Evolutionary conservation across 1,140 invertebrate genomes (phyloP), one percentile per base, ranked within the genome.

Genomic region (Pissodes strobi): DNA sequence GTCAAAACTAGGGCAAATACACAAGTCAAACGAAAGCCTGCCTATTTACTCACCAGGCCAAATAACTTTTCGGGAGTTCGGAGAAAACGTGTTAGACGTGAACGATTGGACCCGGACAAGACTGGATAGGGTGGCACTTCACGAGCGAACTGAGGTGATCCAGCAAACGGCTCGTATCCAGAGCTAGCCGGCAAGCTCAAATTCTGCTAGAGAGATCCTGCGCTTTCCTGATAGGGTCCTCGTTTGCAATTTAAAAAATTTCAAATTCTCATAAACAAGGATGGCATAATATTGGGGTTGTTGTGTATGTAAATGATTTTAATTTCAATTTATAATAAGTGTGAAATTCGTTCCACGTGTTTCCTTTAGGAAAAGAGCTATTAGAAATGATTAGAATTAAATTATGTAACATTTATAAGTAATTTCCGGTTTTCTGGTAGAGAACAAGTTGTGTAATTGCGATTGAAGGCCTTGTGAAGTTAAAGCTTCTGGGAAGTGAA

Each of bases 101-200:
- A 48, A 13, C 18, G 18, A 17, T 41, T n/a, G 34, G 9, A 15
- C 12, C 41, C 18, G 59, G 25, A 23, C 34, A 61, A 30, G 30
- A 41, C 48, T 51, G 43, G 58, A 51, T 27, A 39, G 48, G 46
- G 43, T 48, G 37, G 46, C 58, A 61, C 58, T 61, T 39, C 58
- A 52, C 58, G 25, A 61, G 46, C 48, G 22, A 52, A 64, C 51
- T 64, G 61, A 49, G 61, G 61, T 55, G 34, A 64, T 55, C 61
- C 41, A 64, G 61, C 61, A 45, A 41, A 39, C 61, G 51, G 51
- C 51, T 53, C 27, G 51, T 55, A 64, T 55, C 61, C 52, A 62
- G 59, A 56, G 49, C n/a, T n/a, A n/a, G n/a, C n/a, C n/a, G n/a
- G n/a, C n/a, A n/a, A 56, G 49, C 39, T 64, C 19, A 49, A 49